A percentile compares a stretch with the other conserved stretches of the same genome.
Evolutionary conservation across 2,113 vertebrate genomes (phyloP).

Genomic region (Clupea harengus): DNA sequence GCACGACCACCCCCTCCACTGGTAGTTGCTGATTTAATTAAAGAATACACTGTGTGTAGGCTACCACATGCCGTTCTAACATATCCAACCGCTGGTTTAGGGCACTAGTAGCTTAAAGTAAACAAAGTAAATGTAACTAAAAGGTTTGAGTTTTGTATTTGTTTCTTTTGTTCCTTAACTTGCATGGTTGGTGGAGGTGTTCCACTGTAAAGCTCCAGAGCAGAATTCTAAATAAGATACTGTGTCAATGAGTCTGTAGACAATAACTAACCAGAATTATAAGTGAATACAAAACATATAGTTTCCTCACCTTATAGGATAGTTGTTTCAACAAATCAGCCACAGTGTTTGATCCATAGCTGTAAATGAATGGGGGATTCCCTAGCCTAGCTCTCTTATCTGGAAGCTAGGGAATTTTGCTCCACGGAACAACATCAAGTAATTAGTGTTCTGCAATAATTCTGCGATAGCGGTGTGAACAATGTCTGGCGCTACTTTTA

Average conservation of each 20-base stretch:
- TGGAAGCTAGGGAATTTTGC: neutral
- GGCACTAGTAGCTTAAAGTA: too few species aligned
- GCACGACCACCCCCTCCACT: neutral
- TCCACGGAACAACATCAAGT: neutral
- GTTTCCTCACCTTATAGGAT: neutral
- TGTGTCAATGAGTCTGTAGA: neutral
- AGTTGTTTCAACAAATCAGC: neutral
- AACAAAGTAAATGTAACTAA: neutral
- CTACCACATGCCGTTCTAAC: neutral
- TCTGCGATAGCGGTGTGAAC: conserved; percentile 25
- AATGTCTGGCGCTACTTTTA: conserved; percentile 17
- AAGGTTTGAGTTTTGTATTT: neutral
- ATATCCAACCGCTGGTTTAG: too few species aligned
- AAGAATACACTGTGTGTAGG: neutral
- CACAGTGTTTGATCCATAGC: neutral
- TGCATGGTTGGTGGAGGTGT: too few species aligned
- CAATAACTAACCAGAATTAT: neutral
- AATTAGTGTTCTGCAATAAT: conserved; percentile 1
- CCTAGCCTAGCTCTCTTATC: neutral
- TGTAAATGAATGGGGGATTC: neutral
- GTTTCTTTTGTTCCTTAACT: too few species aligned
- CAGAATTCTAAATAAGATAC: neutral
- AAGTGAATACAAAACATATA: neutral
- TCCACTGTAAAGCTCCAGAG: too few species aligned
- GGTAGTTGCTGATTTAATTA: neutral